A percentile compares a stretch with the other conserved stretches of the same genome.
Conservation (phyloP, 2,888 invertebrate genomes). For the Drosophila stalkeri region DNA sequence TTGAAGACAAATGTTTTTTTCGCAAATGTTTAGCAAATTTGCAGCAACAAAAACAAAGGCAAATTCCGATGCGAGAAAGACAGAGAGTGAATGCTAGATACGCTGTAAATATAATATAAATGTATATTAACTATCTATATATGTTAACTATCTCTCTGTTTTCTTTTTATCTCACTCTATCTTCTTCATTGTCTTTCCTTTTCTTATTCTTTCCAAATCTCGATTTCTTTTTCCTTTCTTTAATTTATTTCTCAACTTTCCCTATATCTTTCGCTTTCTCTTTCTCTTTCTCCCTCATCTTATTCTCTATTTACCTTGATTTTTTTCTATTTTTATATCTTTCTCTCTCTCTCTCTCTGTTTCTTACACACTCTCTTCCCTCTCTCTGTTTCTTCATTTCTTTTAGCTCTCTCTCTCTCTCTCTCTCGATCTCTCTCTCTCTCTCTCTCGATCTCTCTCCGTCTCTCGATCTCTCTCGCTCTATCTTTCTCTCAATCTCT, state of each 20-base stretch:
- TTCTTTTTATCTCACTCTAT: not conserved
- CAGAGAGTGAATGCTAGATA: not conserved
- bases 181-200: not conserved
- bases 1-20: constrained; percentile 45
- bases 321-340: not conserved
- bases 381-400: too few relatives aligned
- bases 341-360: not conserved
- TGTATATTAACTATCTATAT: not conserved
- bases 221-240: not conserved
- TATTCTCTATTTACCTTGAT: not conserved
- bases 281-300: too few relatives aligned
- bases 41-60: constrained; percentile 39
- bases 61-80: constrained; percentile 23
- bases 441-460: not conserved
- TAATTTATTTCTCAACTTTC: not conserved
- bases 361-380: too few relatives aligned
- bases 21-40: constrained; percentile 62
- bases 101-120: not conserved
- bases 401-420: not conserved
- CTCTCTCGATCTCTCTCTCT: not conserved
- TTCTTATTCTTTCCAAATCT: not conserved
- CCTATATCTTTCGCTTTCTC: not conserved
- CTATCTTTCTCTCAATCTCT: not conserved
- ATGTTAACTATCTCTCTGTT: too few relatives aligned
- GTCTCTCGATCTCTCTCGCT: not conserved